These are phyloP conservation scores for Trematocara zebra DNA, from an alignment of 2,113 vertebrate species.

Conservation along the genomic window DNA sequence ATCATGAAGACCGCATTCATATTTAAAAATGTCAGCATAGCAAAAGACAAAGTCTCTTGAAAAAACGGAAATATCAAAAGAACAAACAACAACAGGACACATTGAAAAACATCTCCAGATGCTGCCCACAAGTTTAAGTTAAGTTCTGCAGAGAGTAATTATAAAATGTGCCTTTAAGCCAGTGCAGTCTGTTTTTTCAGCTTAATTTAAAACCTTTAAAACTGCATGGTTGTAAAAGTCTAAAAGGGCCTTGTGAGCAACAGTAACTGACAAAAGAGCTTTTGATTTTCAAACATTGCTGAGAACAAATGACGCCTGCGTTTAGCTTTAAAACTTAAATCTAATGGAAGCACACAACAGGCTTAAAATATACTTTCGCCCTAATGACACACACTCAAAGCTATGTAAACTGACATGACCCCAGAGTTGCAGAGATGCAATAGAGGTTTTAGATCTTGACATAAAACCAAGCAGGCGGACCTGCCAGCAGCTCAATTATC, in stretches of 20 bases:
- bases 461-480: neutral
- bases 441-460: neutral
- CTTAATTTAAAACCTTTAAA: neutral
- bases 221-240: neutral
- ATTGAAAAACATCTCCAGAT: neutral
- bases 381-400: neutral
- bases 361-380: neutral
- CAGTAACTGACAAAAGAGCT: neutral
- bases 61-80: neutral
- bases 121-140: neutral
- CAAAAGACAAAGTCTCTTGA: neutral
- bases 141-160: neutral
- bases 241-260: neutral
- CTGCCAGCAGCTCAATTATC: conserved; percentile 85
- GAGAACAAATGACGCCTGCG: neutral
- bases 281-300: neutral
- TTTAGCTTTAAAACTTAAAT: neutral
- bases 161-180: neutral
- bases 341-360: neutral
- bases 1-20: neutral
- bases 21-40: neutral
- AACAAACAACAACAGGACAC: no score
- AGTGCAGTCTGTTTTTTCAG: neutral
- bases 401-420: neutral
- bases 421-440: neutral